Evolutionary conservation across 2,113 vertebrate species (phyloP).

Genomic region (Bothrops jararaca): DNA sequence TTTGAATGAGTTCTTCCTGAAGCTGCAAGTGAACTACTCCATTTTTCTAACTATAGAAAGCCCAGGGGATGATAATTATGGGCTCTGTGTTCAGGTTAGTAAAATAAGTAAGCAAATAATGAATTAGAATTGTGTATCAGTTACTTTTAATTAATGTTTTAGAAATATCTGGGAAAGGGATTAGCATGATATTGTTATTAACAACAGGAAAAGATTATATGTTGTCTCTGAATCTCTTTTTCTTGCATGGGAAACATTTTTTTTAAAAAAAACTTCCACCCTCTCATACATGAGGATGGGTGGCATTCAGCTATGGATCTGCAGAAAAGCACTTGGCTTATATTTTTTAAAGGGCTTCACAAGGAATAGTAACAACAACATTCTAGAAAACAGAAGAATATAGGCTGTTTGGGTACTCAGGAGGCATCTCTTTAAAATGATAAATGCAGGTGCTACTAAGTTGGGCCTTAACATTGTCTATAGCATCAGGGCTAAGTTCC

Average conservation of each 20-base stretch:
- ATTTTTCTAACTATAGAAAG: background rate
- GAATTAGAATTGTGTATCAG: background rate
- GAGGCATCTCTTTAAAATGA: background rate
- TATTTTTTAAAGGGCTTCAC: background rate
- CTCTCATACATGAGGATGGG: background rate
- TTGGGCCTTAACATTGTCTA: background rate
- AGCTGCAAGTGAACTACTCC: background rate
- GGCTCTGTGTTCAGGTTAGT: background rate
- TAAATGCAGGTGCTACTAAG: background rate
- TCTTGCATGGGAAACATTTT: background rate
- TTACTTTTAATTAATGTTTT: conserved; percentile 11
- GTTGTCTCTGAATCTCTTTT: background rate
- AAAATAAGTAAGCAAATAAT: background rate
- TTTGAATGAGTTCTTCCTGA: background rate
- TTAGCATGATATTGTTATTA: background rate
- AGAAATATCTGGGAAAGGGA: background rate
- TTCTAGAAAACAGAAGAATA: background rate
- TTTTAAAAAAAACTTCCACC: background rate
- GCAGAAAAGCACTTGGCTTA: background rate
- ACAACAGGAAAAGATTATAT: background rate
- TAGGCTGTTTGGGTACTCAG: background rate
- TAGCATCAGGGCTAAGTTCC: background rate
- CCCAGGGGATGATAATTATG: background rate
- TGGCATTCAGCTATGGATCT: background rate
- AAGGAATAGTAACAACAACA: background rate